Evolutionary conservation across 2,888 invertebrate species (phyloP).

Genomic region (Apomyelois bistriatella): DNA sequence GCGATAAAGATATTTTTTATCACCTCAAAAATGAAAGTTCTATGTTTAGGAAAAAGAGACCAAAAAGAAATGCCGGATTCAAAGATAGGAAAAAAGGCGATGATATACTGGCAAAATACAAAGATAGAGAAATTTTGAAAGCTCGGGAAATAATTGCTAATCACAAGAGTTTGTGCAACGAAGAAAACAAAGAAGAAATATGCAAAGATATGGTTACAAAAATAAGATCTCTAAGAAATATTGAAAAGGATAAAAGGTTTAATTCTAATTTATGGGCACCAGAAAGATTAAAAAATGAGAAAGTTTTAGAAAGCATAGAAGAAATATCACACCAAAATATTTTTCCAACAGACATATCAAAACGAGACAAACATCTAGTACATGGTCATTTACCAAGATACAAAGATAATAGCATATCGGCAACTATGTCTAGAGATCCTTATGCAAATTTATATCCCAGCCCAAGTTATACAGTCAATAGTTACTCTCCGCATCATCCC

Average conservation of each 20-base stretch:
- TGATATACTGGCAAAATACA: constrained; percentile 31
- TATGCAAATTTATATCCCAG: constrained; percentile 23
- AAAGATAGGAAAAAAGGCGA: constrained; percentile 19
- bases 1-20: constrained; percentile 43
- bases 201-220: constrained; percentile 55
- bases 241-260: constrained; percentile 2
- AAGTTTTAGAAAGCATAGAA: neutral
- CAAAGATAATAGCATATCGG: constrained; percentile 22
- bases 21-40: constrained; percentile 43
- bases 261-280: neutral
- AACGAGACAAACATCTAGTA: constrained; percentile 36
- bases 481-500: constrained; percentile 9
- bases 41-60: constrained; percentile 28
- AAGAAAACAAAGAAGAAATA: constrained; percentile 42
- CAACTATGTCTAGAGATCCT: constrained; percentile 19
- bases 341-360: constrained; percentile 32
- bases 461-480: constrained; percentile 13
- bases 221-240: constrained; percentile 29
- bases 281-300: neutral
- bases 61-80: constrained; percentile 34
- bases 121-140: constrained; percentile 40
- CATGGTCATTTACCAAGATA: constrained; percentile 27
- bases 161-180: constrained; percentile 50
- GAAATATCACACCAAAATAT: neutral
- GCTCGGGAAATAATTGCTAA: constrained; percentile 54